Evolutionary conservation across 2,113 vertebrate species (phyloP).

Genomic region (Lampris megalopsis): DNA sequence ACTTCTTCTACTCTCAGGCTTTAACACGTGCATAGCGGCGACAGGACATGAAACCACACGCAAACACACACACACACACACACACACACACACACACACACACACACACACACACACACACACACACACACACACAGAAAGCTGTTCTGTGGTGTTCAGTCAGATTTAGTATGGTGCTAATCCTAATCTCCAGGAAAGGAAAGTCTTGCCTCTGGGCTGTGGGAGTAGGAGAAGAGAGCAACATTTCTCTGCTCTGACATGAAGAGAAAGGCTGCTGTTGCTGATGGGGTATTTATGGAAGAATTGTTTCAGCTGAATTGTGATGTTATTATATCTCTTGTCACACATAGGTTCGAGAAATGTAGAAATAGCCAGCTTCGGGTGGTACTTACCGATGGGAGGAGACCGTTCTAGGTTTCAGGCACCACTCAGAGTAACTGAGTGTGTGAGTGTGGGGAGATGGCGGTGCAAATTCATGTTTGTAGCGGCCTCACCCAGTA

Average conservation of each 20-base stretch:
- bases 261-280: slow-evolving; percentile 46
- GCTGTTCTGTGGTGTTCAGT: slow-evolving; percentile 68
- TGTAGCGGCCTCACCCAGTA: too few species aligned
- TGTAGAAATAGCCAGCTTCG: slow-evolving; percentile 1
- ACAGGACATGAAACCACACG: background rate
- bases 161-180: slow-evolving; percentile 74
- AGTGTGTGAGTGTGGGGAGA: too few species aligned
- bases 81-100: background rate
- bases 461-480: too few species aligned
- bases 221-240: slow-evolving; percentile 48
- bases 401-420: too few species aligned
- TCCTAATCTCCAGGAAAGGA: slow-evolving; percentile 74
- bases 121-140: slow-evolving; percentile 43
- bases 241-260: slow-evolving; percentile 44
- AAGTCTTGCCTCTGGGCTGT: slow-evolving; percentile 56
- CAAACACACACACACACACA: slow-evolving; percentile 11
- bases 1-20: slow-evolving; percentile 28
- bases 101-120: slow-evolving; percentile 18
- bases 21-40: background rate
- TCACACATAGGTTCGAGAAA: slow-evolving; percentile 33
- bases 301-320: slow-evolving; percentile 32
- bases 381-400: background rate
- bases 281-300: slow-evolving; percentile 46
- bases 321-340: slow-evolving; percentile 27
- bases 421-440: background rate